Evolutionary conservation across 2,888 invertebrate species (phyloP), one percentile per base, ranked within the genome.

Genomic region (Zhuqinia jingwanae): DNA sequence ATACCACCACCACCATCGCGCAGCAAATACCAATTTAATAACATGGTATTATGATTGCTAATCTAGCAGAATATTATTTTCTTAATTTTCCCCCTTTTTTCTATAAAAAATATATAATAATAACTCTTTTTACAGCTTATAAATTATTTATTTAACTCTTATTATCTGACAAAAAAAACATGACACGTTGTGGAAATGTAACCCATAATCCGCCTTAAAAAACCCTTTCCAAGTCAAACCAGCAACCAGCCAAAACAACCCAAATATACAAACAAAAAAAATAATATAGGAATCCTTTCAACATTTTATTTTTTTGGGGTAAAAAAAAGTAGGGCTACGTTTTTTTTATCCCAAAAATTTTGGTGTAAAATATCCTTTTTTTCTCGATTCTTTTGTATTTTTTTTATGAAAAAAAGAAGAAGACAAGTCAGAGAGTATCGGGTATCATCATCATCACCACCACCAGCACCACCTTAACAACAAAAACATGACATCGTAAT

Each of bases 401-500:
- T 47, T 47, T 25, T 50, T 22, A 2, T 25, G 15, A 6, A 50
- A 13, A 50, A 50, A 50, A 50, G 8, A n/a, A n/a, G n/a, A n/a
- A 56, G 10, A 60, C 58, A 22, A 60, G 1, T 60, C 53, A 30
- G 65, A 17, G 36, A 36, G 36, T 36, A 36, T 36, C 36, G 8
- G 8, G 36, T 36, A 36, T 36, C 36, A 3, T 36, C 36, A 36
- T 6, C 36, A 36, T 8, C 36, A 36, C 36, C 36, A 36, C 36
- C 36, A 36, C 36, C 36, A 36, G 5, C 8, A 36, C 8, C 36
- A 36, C 36, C 8, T 50, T 30, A 17, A 3, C 5, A 10, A n/a
- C 2, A 22, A 70, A 47, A 53, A 36, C 76, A 42, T 75, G 76
- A 80, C 79, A 65, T 27, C 20, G 20, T 75, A 75, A 80, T 85